A percentile compares a stretch with the other conserved stretches of the same genome.
These are phyloP conservation scores for Drosophila simulans DNA, from an alignment of 1,140 invertebrate genomes.

Conservation along the genomic window DNA sequence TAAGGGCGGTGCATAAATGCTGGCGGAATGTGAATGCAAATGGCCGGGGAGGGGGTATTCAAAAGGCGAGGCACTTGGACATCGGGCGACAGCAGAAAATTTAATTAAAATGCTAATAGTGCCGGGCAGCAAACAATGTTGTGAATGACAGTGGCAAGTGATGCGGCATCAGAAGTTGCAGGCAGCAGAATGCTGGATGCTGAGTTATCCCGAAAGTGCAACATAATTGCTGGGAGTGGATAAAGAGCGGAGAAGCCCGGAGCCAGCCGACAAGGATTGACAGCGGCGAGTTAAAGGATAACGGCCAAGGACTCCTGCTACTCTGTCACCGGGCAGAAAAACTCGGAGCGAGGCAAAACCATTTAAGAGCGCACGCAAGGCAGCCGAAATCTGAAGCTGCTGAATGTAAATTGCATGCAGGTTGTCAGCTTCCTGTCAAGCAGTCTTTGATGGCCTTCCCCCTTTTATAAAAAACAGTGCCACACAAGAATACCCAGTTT, in stretches of 20 bases:
- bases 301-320: conserved; percentile 9
- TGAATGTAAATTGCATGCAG: conserved; percentile 53
- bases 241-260: conserved; percentile 25
- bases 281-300: conserved; percentile 48
- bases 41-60: not conserved
- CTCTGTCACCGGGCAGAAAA: conserved; percentile 17
- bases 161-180: conserved; percentile 34
- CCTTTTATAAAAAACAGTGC: not conserved
- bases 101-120: conserved; percentile 83
- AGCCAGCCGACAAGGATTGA: conserved; percentile 2
- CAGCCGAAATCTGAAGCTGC: conserved; percentile 36
- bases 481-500: not conserved
- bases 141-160: conserved; percentile 60
- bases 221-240: conserved; percentile 59
- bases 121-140: conserved; percentile 64
- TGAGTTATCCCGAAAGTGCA: conserved; percentile 48
- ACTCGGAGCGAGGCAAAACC: conserved; percentile 8
- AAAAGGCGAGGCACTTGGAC: conserved; percentile 11
- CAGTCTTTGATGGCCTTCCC: conserved; percentile 26
- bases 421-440: conserved; percentile 45
- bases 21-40: not conserved
- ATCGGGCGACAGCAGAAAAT: conserved; percentile 65
- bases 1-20: conserved; percentile 17
- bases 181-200: conserved; percentile 6
- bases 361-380: conserved; percentile 30